Conservation (phyloP, 1,140 invertebrate genomes). For the Manduca sexta region DNA sequence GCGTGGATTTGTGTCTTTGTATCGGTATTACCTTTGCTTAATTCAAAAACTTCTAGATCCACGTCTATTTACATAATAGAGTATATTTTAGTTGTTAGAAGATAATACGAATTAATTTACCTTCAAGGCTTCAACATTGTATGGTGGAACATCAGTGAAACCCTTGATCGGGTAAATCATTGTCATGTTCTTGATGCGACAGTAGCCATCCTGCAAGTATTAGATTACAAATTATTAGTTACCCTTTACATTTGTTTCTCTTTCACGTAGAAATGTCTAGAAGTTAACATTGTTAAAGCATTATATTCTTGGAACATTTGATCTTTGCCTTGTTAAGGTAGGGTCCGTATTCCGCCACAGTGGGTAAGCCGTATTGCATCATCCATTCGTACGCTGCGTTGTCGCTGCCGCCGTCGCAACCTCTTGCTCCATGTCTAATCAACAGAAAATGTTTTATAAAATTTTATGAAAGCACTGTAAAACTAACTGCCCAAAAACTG, state of each 20-base stretch:
- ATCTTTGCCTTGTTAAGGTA: conserved; percentile 34
- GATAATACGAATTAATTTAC: conserved; percentile 22
- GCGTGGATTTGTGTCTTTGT: no score
- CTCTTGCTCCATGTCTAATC: conserved; percentile 17
- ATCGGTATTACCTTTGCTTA: no score
- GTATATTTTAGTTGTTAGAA: no score
- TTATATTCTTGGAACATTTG: not conserved
- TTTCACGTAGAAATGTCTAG: no score
- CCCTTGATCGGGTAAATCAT: conserved; percentile 32
- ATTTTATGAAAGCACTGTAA: no score
- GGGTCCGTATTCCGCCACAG: conserved; percentile 42
- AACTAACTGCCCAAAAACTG: no score
- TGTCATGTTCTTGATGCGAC: conserved; percentile 44
- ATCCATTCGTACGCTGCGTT: conserved; percentile 46
- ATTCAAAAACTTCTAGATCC: no score
- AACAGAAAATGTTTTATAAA: no score
- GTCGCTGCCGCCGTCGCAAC: conserved; percentile 43
- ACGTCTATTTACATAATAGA: no score
- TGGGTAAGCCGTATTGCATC: conserved; percentile 42
- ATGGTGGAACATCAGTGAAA: conserved; percentile 42
- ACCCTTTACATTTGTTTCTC: no score
- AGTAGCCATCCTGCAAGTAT: conserved; percentile 39
- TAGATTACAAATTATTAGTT: no score
- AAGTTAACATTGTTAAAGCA: no score
- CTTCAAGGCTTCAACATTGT: conserved; percentile 40